A percentile compares a stretch with the other conserved stretches of the same genome.
Evolutionary conservation across 2,888 invertebrate genomes (phyloP).

Genomic region (Trissoscelio sp.): DNA sequence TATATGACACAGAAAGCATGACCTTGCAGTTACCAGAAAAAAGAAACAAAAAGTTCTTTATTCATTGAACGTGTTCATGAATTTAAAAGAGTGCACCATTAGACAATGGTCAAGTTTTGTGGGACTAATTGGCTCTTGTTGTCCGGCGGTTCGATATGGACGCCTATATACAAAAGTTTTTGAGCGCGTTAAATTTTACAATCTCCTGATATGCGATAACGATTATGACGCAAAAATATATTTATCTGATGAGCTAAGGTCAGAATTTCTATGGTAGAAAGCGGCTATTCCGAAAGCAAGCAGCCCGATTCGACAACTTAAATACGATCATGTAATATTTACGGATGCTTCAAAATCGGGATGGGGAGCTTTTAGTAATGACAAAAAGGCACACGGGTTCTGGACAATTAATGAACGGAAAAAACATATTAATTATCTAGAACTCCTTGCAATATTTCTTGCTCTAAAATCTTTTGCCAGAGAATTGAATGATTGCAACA

Average conservation of each 20-base stretch:
- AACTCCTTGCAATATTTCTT: slow-evolving; percentile 46
- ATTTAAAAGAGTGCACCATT: background rate
- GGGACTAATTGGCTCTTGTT: slow-evolving; percentile 28
- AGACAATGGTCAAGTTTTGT: slow-evolving; percentile 27
- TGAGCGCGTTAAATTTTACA: slow-evolving; percentile 24
- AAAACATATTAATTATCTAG: slow-evolving; percentile 52
- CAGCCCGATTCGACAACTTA: background rate
- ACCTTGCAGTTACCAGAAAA: too few relatives aligned
- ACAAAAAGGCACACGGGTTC: slow-evolving; percentile 10
- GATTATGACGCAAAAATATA: too few relatives aligned
- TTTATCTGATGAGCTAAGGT: too few relatives aligned
- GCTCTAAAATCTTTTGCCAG: slow-evolving; percentile 54
- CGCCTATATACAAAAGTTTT: slow-evolving; percentile 25
- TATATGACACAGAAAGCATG: too few relatives aligned
- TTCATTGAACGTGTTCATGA: background rate
- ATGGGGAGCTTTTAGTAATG: slow-evolving; percentile 38
- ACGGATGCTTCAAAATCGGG: slow-evolving; percentile 50
- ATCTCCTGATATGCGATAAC: background rate
- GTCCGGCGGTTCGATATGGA: slow-evolving; percentile 40
- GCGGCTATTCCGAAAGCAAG: too few relatives aligned
- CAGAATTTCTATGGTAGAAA: too few relatives aligned
- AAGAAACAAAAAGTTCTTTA: background rate
- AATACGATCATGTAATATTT: slow-evolving; percentile 26
- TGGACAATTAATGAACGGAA: slow-evolving; percentile 20
- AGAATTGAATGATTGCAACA: slow-evolving; percentile 6